phyloP scores from a whole-genome alignment of 1,140 invertebrate species.

The Nomia melanderi region DNA sequence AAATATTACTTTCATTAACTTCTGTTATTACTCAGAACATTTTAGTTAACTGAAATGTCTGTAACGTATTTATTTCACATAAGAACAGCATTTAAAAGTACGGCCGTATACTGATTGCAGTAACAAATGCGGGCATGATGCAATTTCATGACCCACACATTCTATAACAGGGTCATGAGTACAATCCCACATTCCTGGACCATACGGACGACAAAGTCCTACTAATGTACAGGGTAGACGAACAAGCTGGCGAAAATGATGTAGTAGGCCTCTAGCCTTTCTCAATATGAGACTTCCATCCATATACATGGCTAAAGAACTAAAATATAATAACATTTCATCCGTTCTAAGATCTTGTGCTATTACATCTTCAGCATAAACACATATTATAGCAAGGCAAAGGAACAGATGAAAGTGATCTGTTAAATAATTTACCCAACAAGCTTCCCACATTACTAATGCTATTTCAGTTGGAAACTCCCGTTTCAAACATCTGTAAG shows the following conservation, averaged over 20 bases:
- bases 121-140: conserved; percentile 74
- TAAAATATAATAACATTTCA: conserved; percentile 97
- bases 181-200: conserved; percentile 96
- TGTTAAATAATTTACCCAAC: conserved; percentile 96
- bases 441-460: conserved; percentile 95
- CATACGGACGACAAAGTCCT: conserved; percentile 92
- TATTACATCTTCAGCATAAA: conserved; percentile 96
- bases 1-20: conserved; percentile 42
- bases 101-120: not conserved
- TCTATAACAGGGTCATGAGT: conserved; percentile 90
- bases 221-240: conserved; percentile 94
- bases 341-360: conserved; percentile 93
- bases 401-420: conserved; percentile 96
- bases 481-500: conserved; percentile 89
- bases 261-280: conserved; percentile 94
- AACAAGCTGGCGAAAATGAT: conserved; percentile 92
- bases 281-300: conserved; percentile 93
- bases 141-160: conserved; percentile 82
- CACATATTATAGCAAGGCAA: conserved; percentile 93
- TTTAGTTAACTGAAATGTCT: conserved; percentile 26
- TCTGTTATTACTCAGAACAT: conserved; percentile 27
- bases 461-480: conserved; percentile 94
- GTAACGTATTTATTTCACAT: conserved; percentile 35
- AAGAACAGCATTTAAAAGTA: conserved; percentile 17
- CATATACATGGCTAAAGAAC: conserved; percentile 97